Evolutionary conservation across 2,113 vertebrate genomes (phyloP), one percentile per base, ranked within the genome.

Genomic region (Neomonachus schauinslandi): DNA sequence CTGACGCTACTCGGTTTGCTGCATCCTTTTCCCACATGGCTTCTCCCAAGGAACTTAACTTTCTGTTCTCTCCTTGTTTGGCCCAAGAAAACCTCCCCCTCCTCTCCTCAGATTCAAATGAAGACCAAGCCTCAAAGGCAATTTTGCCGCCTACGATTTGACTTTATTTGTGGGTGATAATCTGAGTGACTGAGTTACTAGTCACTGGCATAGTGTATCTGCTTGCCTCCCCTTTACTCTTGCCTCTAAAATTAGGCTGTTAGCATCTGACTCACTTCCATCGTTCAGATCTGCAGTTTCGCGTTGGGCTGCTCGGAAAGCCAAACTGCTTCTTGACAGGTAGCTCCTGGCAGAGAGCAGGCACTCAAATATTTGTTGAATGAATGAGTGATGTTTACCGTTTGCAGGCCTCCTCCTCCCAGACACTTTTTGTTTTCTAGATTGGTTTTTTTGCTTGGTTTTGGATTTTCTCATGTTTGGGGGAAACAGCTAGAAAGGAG

Each of bases 201-300:
- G 97, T 97, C 92, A 89, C 24, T 11, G 46, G 91, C 2, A 4
- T 9, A 55, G 21, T 80, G 42, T 89, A 94, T n/a, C 46, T 97
- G 86, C 81, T 95, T 97, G 93, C 89, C 81, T 94, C 53, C 39
- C 28, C n/a, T 83, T 86, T 89, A 65, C 19, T 33, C 16, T 91
- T 86, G 72, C 57, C 69, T 97, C 91, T 96, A 91, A 97, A 97
- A 93, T 96, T 82, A 98, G 95, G 8, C 80, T 72, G 1, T 76
- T 86, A 82, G 31, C 49, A n/a, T 89, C 67, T 93, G 94, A 97
- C 59, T 98, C 96, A 96, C 77, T 85, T 82, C 85, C 92, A 69
- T 79, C 51, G 18, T 63, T 55, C 14, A 79, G 3, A 95, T 63
- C 67, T 89, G 7, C n/a, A 79, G 31, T 49, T 42, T 49, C 1